phyloP scores from a whole-genome alignment of 2,113 vertebrate genomes.

The Neogobius melanostomus region DNA sequence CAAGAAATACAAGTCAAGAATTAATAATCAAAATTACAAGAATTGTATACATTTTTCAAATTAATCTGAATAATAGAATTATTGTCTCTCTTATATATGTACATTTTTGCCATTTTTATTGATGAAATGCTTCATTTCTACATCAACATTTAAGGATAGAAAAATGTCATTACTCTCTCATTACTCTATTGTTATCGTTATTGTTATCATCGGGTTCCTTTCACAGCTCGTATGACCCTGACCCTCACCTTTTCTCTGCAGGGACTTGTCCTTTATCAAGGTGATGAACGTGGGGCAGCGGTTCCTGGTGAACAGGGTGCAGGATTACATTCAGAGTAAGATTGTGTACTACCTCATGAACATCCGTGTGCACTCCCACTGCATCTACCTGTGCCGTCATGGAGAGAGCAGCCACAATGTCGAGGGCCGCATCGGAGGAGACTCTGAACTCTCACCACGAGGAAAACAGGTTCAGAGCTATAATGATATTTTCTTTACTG shows the following conservation, averaged over 20 bases:
- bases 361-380: conserved; percentile 93
- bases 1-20: too few species aligned
- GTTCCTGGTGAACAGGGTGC: conserved; percentile 92
- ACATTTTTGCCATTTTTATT: too few species aligned
- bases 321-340: conserved; percentile 99
- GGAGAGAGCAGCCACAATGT: conserved; percentile 93
- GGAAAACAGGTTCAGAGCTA: conserved; percentile 85
- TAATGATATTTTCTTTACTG: neutral
- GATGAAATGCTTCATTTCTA: too few species aligned
- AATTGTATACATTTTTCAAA: too few species aligned
- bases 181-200: neutral
- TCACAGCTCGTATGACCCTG: conserved; percentile 19
- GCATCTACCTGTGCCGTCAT: conserved; percentile 95
- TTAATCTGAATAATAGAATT: too few species aligned
- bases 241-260: conserved; percentile 42
- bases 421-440: conserved; percentile 88
- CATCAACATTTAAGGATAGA: too few species aligned
- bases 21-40: too few species aligned
- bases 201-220: neutral
- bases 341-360: conserved; percentile 99
- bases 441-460: conserved; percentile 84
- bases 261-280: conserved; percentile 95
- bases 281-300: conserved; percentile 96
- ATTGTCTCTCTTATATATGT: too few species aligned
- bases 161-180: neutral